Percentiles rank a stretch among this genome's conserved stretches.
phyloP scores from a whole-genome alignment of 2,797 vertebrate genomes.

The Phylloscopus collybita region DNA sequence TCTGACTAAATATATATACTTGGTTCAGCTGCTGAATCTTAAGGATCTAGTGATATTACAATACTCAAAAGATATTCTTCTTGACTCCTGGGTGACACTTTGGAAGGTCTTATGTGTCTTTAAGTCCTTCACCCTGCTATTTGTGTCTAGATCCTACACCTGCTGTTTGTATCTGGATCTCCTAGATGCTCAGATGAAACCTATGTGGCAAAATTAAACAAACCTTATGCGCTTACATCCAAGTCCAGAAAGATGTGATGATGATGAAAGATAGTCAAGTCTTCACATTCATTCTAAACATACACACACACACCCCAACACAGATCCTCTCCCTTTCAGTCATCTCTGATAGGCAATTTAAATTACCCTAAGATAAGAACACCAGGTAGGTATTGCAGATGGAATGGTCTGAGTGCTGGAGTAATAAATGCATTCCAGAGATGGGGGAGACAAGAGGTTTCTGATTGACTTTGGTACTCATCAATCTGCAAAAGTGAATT shows the following conservation, averaged over 20 bases:
- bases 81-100: not conserved
- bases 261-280: not conserved
- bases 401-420: not conserved
- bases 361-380: not conserved
- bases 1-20: not conserved
- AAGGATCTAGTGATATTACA: accelerated
- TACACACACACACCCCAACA: not conserved
- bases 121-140: not conserved
- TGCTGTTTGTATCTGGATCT: not conserved
- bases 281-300: accelerated
- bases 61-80: not conserved
- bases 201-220: not conserved
- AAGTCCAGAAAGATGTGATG: not conserved
- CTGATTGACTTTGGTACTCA: not conserved
- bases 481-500: not conserved
- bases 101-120: not conserved
- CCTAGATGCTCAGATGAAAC: not conserved
- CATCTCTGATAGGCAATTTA: not conserved
- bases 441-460: not conserved
- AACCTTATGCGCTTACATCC: accelerated
- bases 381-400: not conserved
- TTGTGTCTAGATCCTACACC: not conserved
- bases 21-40: not conserved
- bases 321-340: not conserved
- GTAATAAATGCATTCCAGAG: not conserved